These are phyloP conservation scores for Drosophila eugracilis DNA, from an alignment of 1,140 invertebrate genomes.

Conservation along the genomic window DNA sequence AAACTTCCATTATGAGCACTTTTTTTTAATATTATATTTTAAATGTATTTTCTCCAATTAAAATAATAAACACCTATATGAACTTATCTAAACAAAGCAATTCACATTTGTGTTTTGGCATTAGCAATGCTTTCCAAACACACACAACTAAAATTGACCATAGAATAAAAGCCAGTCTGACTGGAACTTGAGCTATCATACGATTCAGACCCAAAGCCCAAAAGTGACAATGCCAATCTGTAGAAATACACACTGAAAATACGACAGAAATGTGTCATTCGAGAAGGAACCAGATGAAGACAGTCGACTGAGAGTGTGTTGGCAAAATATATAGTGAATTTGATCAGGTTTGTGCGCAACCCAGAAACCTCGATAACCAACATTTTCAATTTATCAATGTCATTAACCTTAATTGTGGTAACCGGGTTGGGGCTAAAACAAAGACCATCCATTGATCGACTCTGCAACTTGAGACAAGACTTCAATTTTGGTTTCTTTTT, in stretches of 20 bases:
- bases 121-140: conserved; percentile 29
- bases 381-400: conserved; percentile 74
- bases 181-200: conserved; percentile 19
- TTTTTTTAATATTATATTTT: no score
- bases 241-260: conserved; percentile 2
- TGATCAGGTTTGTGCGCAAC: conserved; percentile 54
- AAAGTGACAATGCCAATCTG: conserved; percentile 14
- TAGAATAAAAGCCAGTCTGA: conserved; percentile 28
- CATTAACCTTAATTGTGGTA: conserved; percentile 72
- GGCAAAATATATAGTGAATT: conserved; percentile 67
- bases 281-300: neutral
- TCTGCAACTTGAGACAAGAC: conserved; percentile 25
- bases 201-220: conserved; percentile 29
- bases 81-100: conserved; percentile 32
- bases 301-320: conserved; percentile 26
- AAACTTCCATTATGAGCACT: no score
- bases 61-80: conserved; percentile 20
- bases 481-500: conserved; percentile 32
- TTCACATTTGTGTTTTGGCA: conserved; percentile 32
- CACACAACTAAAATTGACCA: conserved; percentile 40
- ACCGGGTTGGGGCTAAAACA: conserved; percentile 7
- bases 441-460: conserved; percentile 40
- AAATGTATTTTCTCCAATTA: no score
- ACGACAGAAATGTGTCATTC: conserved; percentile 40
- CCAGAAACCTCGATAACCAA: conserved; percentile 71